Evolutionary conservation across 2,113 vertebrate species (phyloP).

Genomic region (Entosphenus tridentatus): DNA sequence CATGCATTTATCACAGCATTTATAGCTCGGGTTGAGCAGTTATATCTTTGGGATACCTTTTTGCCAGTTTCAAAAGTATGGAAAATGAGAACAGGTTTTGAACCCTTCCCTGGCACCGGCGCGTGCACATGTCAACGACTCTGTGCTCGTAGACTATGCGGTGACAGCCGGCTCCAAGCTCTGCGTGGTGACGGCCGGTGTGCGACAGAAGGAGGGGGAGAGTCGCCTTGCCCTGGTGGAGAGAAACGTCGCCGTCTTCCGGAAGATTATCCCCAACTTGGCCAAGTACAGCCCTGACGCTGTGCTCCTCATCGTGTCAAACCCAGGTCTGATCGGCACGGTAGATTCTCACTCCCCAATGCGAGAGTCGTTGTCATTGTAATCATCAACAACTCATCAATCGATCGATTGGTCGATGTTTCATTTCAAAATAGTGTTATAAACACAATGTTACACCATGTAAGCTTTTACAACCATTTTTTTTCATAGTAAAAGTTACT

Average conservation of each 20-base stretch:
- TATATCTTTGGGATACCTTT: too few species aligned
- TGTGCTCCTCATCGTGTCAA: conserved; percentile 17
- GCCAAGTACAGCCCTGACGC: conserved; percentile 17
- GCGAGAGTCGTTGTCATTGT: not conserved
- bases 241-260: conserved; percentile 17
- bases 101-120: too few species aligned
- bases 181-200: conserved; percentile 16
- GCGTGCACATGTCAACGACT: too few species aligned
- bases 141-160: conserved; percentile 14
- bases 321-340: conserved; percentile 14
- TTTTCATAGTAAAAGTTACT: too few species aligned
- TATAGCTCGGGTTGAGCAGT: too few species aligned
- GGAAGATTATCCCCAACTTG: conserved; percentile 18
- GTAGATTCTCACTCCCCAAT: not conserved
- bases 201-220: conserved; percentile 16
- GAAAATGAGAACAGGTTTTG: too few species aligned
- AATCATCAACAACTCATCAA: not conserved
- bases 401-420: not conserved
- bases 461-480: too few species aligned
- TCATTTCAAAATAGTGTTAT: not conserved
- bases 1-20: too few species aligned
- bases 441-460: not conserved
- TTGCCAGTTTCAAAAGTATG: too few species aligned
- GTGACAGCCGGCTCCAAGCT: conserved; percentile 18
- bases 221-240: conserved; percentile 16